These are phyloP conservation scores for Hylaea fasciaria DNA, from an alignment of 2,888 invertebrate species.

Conservation along the genomic window DNA sequence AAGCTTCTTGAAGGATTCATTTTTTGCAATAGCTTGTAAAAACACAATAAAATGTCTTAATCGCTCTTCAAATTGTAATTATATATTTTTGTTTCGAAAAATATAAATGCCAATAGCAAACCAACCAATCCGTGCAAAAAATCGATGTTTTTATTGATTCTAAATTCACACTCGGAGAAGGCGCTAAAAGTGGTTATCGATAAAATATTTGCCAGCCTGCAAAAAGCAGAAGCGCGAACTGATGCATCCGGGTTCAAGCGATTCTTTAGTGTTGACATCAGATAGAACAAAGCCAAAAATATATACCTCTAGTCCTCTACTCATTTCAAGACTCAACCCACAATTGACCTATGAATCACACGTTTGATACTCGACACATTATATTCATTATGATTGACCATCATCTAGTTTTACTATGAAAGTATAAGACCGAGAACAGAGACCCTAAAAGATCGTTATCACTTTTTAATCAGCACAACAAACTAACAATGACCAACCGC, in stretches of 20 bases:
- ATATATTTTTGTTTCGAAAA: no score
- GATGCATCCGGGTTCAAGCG: slow-evolving; percentile 31
- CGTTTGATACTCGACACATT: neutral
- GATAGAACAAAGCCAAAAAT: slow-evolving; percentile 10
- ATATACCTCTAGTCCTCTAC: neutral
- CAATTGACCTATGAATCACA: slow-evolving; percentile 1
- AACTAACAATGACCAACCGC: no score
- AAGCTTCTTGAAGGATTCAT: no score
- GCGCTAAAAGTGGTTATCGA: slow-evolving; percentile 27
- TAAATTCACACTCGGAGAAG: slow-evolving; percentile 19
- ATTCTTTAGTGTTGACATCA: slow-evolving; percentile 37
- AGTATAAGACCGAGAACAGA: no score
- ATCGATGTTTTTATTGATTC: slow-evolving; percentile 13
- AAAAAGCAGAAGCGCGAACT: slow-evolving; percentile 32
- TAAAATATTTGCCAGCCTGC: slow-evolving; percentile 29
- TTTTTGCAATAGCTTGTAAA: no score
- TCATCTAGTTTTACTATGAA: no score
- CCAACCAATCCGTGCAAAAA: neutral
- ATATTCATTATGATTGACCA: no score
- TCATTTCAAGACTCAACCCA: neutral
- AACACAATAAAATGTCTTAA: no score
- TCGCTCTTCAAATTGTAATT: no score
- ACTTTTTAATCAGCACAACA: no score
- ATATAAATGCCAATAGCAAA: no score
- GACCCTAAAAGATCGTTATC: no score